Percentiles rank a stretch among this genome's conserved stretches.
Conservation (phyloP, 2,113 vertebrate species). For the Poeciliopsis retropinna region DNA sequence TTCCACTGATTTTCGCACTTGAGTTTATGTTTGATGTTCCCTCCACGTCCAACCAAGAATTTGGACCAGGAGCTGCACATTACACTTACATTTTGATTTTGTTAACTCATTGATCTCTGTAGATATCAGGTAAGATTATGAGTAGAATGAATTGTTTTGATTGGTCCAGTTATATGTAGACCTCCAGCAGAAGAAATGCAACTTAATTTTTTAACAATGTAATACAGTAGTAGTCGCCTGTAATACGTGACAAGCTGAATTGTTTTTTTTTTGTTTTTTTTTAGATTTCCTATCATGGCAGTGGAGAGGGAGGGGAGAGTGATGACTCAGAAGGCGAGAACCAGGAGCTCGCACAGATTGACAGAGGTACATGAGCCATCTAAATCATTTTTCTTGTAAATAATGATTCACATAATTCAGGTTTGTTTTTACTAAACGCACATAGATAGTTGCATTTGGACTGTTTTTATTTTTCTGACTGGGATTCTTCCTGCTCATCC, state of each 20-base stretch:
- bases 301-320: conserved; percentile 88
- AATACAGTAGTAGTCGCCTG: not conserved
- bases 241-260: conserved; percentile 30
- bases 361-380: conserved; percentile 82
- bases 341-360: conserved; percentile 92
- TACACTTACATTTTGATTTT: too few relatives aligned
- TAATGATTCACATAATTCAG: not conserved
- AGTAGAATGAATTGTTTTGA: not conserved
- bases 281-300: conserved; percentile 90
- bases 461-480: not conserved
- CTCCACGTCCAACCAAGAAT: too few relatives aligned
- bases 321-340: conserved; percentile 93
- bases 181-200: too few relatives aligned
- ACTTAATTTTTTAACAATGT: not conserved
- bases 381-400: not conserved
- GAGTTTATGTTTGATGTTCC: too few relatives aligned
- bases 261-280: conserved; percentile 37
- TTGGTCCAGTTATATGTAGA: not conserved
- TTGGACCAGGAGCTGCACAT: too few relatives aligned
- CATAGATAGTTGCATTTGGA: not conserved
- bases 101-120: not conserved
- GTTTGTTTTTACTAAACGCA: not conserved
- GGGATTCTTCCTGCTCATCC: conserved; percentile 16
- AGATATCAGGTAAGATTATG: not conserved
- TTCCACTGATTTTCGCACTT: too few relatives aligned